A percentile compares a stretch with the other conserved stretches of the same genome.
phyloP scores from a whole-genome alignment of 1,140 invertebrate genomes.

The Meloidogyne exigua region DNA sequence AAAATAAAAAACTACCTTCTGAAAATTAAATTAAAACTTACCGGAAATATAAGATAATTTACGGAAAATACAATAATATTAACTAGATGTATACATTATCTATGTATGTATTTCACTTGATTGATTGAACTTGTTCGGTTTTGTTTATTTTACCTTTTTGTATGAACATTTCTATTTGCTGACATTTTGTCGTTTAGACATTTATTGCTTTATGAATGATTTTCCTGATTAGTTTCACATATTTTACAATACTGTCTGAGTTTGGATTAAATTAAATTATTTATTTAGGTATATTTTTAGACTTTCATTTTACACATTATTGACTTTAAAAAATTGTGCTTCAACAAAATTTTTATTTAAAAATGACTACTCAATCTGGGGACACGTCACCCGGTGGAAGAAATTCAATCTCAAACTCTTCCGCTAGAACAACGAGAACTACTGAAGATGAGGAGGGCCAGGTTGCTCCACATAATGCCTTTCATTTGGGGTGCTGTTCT shows the following conservation, averaged over 20 bases:
- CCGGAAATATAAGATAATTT: background rate
- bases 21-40: background rate
- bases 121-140: too few species aligned
- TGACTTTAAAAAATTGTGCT: background rate
- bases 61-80: background rate
- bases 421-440: slow-evolving; percentile 14
- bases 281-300: background rate
- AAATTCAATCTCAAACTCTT: slow-evolving; percentile 28
- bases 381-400: slow-evolving; percentile 30
- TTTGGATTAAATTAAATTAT: background rate
- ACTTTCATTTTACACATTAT: background rate
- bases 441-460: slow-evolving; percentile 20
- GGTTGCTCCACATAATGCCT: slow-evolving; percentile 26
- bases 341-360: slow-evolving; percentile 7
- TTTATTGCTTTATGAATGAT: background rate
- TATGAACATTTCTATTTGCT: background rate
- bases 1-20: background rate
- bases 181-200: background rate
- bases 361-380: slow-evolving; percentile 27
- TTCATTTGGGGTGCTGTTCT: slow-evolving; percentile 35
- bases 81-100: too few species aligned
- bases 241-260: background rate
- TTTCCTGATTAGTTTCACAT: background rate
- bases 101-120: too few species aligned
- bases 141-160: too few species aligned